Evolutionary conservation across 2,888 invertebrate species (phyloP).

Genomic region (Polylopha cassiicola): DNA sequence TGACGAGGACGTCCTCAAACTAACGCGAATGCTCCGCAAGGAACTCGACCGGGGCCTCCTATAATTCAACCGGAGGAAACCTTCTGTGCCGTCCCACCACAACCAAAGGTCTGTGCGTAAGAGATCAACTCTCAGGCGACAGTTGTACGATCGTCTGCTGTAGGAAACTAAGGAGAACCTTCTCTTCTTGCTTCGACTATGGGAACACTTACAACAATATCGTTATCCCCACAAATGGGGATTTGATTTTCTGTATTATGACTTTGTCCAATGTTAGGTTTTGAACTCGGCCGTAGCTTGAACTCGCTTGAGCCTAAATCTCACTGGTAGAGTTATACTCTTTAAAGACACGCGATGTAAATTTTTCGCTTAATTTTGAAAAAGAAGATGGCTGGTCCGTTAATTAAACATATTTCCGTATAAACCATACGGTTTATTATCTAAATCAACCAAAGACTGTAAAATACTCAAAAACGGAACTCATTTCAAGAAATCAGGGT

Average conservation of each 20-base stretch:
- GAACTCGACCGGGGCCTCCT: slow-evolving; percentile 67
- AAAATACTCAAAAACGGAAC: too few species aligned
- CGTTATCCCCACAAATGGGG: slow-evolving; percentile 70
- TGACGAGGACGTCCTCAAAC: slow-evolving; percentile 62
- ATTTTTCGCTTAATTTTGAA: too few species aligned
- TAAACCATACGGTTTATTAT: too few species aligned
- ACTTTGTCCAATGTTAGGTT: slow-evolving; percentile 14
- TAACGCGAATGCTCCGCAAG: slow-evolving; percentile 67
- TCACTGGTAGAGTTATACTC: slow-evolving; percentile 23
- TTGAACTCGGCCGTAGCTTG: too few species aligned
- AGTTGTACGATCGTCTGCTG: slow-evolving; percentile 10
- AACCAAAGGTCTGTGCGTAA: slow-evolving; percentile 19
- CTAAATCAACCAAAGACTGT: too few species aligned
- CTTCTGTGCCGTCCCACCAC: slow-evolving; percentile 55
- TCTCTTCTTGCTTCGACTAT: slow-evolving; percentile 32
- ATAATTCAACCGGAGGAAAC: slow-evolving; percentile 41
- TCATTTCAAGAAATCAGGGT: too few species aligned
- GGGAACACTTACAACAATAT: slow-evolving; percentile 51
- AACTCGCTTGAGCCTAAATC: slow-evolving; percentile 23
- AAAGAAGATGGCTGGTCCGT: too few species aligned
- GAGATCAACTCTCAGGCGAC: slow-evolving; percentile 10
- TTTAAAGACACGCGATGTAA: too few species aligned
- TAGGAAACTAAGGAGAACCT: slow-evolving; percentile 22
- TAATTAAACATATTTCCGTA: too few species aligned
- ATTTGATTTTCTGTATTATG: slow-evolving; percentile 43